These are phyloP conservation scores for human DNA, from an alignment of 2,113 vertebrate species.

Conservation along the genomic window DNA sequence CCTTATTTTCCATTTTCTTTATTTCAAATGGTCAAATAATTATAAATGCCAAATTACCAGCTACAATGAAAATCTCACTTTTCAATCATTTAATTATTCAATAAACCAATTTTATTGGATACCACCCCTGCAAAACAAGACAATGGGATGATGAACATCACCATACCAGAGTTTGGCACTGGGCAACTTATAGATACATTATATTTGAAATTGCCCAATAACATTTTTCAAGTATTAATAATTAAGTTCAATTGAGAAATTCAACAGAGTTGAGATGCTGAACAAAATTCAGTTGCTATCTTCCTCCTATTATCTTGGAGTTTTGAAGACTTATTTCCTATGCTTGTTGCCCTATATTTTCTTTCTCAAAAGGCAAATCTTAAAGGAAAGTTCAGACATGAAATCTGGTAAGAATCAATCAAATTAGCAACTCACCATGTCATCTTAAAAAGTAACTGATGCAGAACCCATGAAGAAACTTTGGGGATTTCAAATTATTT, in stretches of 20 bases:
- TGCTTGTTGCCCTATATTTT: background rate
- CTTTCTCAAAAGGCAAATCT: slow-evolving; percentile 19
- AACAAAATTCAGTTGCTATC: background rate
- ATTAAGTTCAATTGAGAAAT: background rate
- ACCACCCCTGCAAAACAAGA: background rate
- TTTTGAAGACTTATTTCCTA: background rate
- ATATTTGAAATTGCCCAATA: background rate
- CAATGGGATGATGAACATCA: background rate
- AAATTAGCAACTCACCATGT: background rate
- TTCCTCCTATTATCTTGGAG: background rate
- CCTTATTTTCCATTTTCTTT: slow-evolving; percentile 22
- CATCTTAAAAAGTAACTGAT: slow-evolving; percentile 18
- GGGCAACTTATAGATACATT: background rate
- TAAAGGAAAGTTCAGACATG: background rate
- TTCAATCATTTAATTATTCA: background rate
- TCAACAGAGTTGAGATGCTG: background rate
- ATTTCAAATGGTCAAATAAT: slow-evolving; percentile 9
- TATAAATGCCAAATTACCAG: background rate
- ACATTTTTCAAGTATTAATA: background rate
- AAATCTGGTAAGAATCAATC: slow-evolving; percentile 32
- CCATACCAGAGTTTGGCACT: background rate
- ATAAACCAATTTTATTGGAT: background rate
- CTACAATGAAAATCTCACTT: slow-evolving; percentile 16
- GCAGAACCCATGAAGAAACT: background rate
- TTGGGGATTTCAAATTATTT: background rate